These are phyloP conservation scores for Gambusia holbrooki DNA, from an alignment of 2,113 vertebrate species.

Conservation along the genomic window DNA sequence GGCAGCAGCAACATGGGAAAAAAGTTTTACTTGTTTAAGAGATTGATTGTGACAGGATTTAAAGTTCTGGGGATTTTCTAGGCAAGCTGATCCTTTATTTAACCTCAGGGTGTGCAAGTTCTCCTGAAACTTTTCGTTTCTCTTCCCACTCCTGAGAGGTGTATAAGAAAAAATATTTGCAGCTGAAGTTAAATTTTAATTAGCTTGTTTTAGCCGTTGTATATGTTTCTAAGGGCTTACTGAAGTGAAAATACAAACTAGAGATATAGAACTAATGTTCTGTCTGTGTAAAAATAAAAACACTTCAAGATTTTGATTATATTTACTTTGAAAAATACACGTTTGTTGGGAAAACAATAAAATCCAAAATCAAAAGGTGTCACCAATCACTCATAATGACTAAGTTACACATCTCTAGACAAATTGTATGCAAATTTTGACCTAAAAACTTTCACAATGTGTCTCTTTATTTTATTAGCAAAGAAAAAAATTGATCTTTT, in stretches of 20 bases:
- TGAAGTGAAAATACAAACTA: not conserved
- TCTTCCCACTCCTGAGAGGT: constrained; percentile 1
- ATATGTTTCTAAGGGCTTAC: constrained; percentile 7
- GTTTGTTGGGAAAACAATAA: constrained; percentile 35
- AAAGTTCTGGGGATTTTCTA: constrained; percentile 25
- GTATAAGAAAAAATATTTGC: constrained; percentile 16
- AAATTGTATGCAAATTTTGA: constrained; percentile 18
- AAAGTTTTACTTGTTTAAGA: constrained; percentile 4
- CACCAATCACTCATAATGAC: constrained; percentile 41
- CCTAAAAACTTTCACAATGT: not conserved
- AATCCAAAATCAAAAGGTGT: constrained; percentile 41
- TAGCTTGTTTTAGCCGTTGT: constrained; percentile 23
- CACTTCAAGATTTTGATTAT: constrained; percentile 29
- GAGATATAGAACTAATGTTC: constrained; percentile 7
- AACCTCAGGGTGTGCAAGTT: constrained; percentile 35
- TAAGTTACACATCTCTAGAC: constrained; percentile 1
- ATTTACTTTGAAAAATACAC: constrained; percentile 55
- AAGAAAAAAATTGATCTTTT: not conserved
- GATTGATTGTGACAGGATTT: constrained; percentile 20
- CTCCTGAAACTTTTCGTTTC: constrained; percentile 22
- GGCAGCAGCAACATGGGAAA: not conserved
- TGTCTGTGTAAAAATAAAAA: constrained; percentile 19
- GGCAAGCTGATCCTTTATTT: constrained; percentile 33
- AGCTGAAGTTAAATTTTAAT: constrained; percentile 48
- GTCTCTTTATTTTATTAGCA: constrained; percentile 5